Percentiles rank a stretch among this genome's conserved stretches.
These are phyloP conservation scores for Agrotis exclamationis DNA, from an alignment of 2,888 invertebrate genomes.

Conservation along the genomic window DNA sequence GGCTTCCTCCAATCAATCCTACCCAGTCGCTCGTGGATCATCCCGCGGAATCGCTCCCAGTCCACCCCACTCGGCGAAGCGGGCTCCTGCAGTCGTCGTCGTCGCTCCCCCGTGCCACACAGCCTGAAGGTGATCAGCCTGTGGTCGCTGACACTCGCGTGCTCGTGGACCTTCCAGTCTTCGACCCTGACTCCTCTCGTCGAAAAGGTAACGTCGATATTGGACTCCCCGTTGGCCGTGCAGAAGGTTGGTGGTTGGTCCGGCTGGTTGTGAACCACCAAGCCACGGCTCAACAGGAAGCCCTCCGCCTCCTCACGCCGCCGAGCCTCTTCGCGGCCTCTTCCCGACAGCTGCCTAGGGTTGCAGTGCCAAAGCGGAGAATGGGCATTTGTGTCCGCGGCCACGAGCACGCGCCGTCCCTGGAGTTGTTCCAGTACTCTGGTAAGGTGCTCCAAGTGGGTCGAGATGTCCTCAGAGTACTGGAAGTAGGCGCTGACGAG, in stretches of 20 bases:
- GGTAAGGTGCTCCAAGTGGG: constrained; percentile 37
- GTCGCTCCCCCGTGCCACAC: not conserved
- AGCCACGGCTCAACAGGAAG: not conserved
- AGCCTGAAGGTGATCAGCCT: constrained; percentile 31
- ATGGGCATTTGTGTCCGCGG: constrained; percentile 64
- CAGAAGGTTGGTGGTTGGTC: constrained; percentile 46
- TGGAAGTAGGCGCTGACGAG: constrained; percentile 4
- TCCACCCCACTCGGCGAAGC: constrained; percentile 24
- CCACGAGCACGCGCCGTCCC: constrained; percentile 37
- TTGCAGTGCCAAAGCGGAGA: constrained; percentile 59
- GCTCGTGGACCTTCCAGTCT: constrained; percentile 53
- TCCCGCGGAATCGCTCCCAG: constrained; percentile 25
- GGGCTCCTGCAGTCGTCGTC: not conserved
- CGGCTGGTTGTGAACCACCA: not conserved
- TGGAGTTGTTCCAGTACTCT: constrained; percentile 27
- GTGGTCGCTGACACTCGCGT: constrained; percentile 56
- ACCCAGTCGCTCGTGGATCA: constrained; percentile 13
- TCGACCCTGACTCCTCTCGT: constrained; percentile 15
- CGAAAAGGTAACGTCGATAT: constrained; percentile 61
- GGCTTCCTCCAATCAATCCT: not conserved
- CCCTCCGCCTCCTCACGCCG: not conserved
- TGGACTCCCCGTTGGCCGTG: constrained; percentile 52
- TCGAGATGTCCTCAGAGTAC: constrained; percentile 4
- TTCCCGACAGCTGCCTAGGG: constrained; percentile 6
- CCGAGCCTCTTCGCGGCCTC: constrained; percentile 31